These are phyloP conservation scores for Plebejus argus DNA, from an alignment of 2,888 invertebrate species.

Conservation along the genomic window DNA sequence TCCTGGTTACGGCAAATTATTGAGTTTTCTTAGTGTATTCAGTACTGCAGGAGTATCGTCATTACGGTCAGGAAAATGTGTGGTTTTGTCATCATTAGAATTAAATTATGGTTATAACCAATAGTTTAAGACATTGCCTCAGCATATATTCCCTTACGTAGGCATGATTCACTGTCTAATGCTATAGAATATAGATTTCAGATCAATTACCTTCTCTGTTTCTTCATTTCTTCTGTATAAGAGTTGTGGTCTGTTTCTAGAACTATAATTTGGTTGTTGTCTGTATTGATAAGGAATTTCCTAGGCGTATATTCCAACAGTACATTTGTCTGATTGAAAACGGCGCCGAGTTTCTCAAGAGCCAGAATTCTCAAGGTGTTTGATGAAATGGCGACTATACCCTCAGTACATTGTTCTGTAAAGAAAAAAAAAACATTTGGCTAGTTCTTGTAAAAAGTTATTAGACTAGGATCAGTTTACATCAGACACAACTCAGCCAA, in stretches of 20 bases:
- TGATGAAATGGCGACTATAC: conserved; percentile 98
- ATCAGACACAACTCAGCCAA: too few relatives aligned
- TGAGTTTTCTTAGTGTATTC: conserved; percentile 43
- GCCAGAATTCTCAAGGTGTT: conserved; percentile 98
- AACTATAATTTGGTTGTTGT: conserved; percentile 93
- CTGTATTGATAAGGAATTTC: conserved; percentile 95
- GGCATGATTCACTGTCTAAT: background rate
- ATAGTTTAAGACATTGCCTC: too few relatives aligned
- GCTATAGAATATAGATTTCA: background rate
- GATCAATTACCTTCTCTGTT: conserved; percentile 83
- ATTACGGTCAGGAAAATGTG: conserved; percentile 61
- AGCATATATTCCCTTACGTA: too few relatives aligned
- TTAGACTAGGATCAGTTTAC: too few relatives aligned
- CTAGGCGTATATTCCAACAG: conserved; percentile 97
- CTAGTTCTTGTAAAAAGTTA: background rate
- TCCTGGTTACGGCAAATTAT: background rate
- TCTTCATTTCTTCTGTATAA: conserved; percentile 98
- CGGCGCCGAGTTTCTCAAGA: conserved; percentile 97
- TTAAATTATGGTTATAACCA: background rate
- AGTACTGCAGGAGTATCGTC: conserved; percentile 76
- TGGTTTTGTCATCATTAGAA: conserved; percentile 65
- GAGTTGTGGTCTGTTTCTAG: conserved; percentile 99
- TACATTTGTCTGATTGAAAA: conserved; percentile 97
- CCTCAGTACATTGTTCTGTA: conserved; percentile 98
- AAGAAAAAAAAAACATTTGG: conserved; percentile 39